Conservation (phyloP, 2,797 vertebrate genomes). For the Numenius phaeopus region DNA sequence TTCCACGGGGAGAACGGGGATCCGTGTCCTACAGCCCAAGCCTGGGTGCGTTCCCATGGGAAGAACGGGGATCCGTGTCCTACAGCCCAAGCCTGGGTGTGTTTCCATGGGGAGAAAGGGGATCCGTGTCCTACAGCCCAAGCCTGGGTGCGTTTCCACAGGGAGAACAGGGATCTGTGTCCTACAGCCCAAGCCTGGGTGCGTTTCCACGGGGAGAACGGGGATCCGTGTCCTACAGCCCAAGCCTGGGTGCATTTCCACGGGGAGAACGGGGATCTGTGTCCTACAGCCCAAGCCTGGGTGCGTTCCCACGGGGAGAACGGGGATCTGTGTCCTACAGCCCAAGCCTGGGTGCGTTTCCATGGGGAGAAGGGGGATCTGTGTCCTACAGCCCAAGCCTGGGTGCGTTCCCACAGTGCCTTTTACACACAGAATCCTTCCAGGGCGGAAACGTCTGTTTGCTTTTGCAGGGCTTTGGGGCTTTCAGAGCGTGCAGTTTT, state of each 20-base stretch:
- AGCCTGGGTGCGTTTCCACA: neutral
- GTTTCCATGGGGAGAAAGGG: neutral
- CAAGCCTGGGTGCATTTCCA: neutral
- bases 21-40: too few species aligned
- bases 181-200: neutral
- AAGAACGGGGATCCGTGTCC: neutral
- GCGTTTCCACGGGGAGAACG: neutral
- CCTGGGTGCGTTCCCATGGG: neutral
- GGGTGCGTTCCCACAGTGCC: neutral
- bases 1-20: neutral
- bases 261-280: neutral
- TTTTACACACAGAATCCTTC: conserved; percentile 47
- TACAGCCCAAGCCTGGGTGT: neutral
- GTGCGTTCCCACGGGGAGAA: neutral
- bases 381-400: conserved; percentile 6
- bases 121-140: too few species aligned
- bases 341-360: neutral
- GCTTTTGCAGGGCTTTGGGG: conserved; percentile 35
- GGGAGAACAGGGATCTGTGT: neutral
- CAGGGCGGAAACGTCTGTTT: conserved; percentile 40
- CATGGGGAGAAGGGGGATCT: neutral
- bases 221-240: too few species aligned
- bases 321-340: too few species aligned
- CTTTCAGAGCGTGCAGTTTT: conserved; percentile 22
- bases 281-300: neutral